Evolutionary conservation across 2,888 invertebrate species (phyloP).

Genomic region (Ophion costatus): DNA sequence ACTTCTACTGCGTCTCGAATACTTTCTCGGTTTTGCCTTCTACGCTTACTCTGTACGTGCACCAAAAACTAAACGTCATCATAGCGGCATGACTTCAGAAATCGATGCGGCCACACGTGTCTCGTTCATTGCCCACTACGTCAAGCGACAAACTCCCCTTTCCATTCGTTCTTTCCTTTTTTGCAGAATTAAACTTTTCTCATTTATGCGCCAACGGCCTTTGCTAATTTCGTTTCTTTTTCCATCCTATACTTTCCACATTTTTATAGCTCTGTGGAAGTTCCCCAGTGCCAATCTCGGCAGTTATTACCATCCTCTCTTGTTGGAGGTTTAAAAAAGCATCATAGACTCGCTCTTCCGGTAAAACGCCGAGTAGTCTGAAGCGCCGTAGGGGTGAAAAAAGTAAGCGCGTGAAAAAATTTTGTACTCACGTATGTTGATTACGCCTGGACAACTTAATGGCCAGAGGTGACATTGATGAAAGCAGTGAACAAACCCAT

Average conservation of each 20-base stretch:
- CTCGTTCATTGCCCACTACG: neutral
- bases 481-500: neutral
- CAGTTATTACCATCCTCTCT: slow-evolving; percentile 30
- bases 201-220: slow-evolving; percentile 29
- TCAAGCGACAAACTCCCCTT: slow-evolving; percentile 5
- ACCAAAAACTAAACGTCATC: slow-evolving; percentile 7
- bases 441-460: too few relatives aligned
- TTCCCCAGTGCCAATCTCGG: slow-evolving; percentile 24
- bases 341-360: neutral
- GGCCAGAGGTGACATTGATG: neutral
- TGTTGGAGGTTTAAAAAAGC: slow-evolving; percentile 7
- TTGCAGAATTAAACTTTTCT: slow-evolving; percentile 56
- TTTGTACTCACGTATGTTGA: neutral
- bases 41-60: slow-evolving; percentile 32
- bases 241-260: slow-evolving; percentile 4
- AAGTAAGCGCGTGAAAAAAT: neutral
- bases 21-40: slow-evolving; percentile 5
- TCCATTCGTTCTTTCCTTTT: neutral
- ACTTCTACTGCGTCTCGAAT: slow-evolving; percentile 23
- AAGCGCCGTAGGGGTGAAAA: neutral
- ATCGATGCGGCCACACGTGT: slow-evolving; percentile 4
- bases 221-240: slow-evolving; percentile 13
- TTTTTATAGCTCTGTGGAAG: slow-evolving; percentile 25
- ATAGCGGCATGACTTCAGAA: slow-evolving; percentile 2
- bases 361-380: neutral